phyloP scores from a whole-genome alignment of 2,113 vertebrate genomes.

The Rissa tridactyla region DNA sequence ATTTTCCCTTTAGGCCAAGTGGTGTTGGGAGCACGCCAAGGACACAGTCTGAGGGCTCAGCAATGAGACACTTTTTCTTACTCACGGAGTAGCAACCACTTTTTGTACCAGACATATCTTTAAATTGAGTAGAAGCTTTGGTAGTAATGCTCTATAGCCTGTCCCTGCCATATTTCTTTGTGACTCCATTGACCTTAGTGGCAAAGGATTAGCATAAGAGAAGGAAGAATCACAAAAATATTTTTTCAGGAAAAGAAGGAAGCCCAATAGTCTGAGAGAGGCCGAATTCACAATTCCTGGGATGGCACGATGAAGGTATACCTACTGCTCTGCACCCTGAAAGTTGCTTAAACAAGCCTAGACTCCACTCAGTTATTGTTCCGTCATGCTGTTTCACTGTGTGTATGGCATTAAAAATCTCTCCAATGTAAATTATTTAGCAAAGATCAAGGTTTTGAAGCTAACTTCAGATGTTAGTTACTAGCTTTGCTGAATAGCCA shows the following conservation, averaged over 20 bases:
- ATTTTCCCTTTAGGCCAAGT: neutral
- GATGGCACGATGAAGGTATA: neutral
- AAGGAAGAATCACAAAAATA: neutral
- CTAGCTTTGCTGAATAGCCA: neutral
- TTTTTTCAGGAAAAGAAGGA: neutral
- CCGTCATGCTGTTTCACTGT: neutral
- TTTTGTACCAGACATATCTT: neutral
- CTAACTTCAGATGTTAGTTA: neutral
- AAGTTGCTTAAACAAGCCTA: neutral
- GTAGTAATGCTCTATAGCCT: neutral
- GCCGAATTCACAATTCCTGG: neutral
- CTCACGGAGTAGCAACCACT: neutral
- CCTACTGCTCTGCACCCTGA: neutral
- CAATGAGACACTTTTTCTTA: slow-evolving; percentile 14
- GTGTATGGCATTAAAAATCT: neutral
- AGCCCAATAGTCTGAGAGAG: neutral
- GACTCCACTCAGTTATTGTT: neutral
- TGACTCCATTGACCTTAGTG: neutral
- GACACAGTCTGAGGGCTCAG: neutral
- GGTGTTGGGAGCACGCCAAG: slow-evolving; percentile 19
- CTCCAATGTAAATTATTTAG: neutral
- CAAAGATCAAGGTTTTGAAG: neutral
- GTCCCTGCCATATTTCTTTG: neutral
- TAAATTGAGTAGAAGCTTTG: neutral
- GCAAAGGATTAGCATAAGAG: slow-evolving; percentile 10